Base-by-base conservation (phyloP, 1,140 invertebrate genomes). In the Trichoplusia ni region DNA sequence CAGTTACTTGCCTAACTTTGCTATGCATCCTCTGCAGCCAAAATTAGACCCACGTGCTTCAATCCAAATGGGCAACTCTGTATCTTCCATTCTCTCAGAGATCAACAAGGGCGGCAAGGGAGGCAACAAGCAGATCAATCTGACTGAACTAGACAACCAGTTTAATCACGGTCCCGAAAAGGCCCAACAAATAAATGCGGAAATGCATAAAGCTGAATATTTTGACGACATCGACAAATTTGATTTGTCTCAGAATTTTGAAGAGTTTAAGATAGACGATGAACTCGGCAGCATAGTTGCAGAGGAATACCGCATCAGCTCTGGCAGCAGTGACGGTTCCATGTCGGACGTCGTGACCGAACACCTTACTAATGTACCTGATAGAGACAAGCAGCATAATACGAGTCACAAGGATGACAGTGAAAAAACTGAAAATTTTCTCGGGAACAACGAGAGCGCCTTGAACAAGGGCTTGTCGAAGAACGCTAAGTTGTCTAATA, bases 241-340 rank as follows among this genome's bases (percentile, higher is more conserved):
- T 69, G 94, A 94, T 72, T 91, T 95, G 54, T 93, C 93, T 53
- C 94, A 95, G 76, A 95, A 95, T 83, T 96, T 96, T 71, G 95
- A 96, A 73, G 95, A 96, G 72, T 96, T 95, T 75, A 95, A 95
- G 79, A 90, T 96, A 62, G 95, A 95, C 68, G 95, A 95, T 72
- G 94, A 95, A 78, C 91, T 95, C 13, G 94, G 93, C 4, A 92
- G 92, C 54, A 92, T 92, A 51, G 81, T 82, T 44, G 89, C 90
- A 16, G 90, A 91, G 67, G 90, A 91, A 78, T 91, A 91, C 74
- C 83, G 87, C 59, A 91, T 91, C 56, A 90, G 90, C 75, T 92
- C 92, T 23, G 91, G 92, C 61, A 90, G 92, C 59, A 91, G 91
- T 11, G 92, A 93, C 44, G 91, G 87, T 18, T 92, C 93, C 35